Conservation (phyloP, 2,797 vertebrate genomes). For the Catharus ustulatus region DNA sequence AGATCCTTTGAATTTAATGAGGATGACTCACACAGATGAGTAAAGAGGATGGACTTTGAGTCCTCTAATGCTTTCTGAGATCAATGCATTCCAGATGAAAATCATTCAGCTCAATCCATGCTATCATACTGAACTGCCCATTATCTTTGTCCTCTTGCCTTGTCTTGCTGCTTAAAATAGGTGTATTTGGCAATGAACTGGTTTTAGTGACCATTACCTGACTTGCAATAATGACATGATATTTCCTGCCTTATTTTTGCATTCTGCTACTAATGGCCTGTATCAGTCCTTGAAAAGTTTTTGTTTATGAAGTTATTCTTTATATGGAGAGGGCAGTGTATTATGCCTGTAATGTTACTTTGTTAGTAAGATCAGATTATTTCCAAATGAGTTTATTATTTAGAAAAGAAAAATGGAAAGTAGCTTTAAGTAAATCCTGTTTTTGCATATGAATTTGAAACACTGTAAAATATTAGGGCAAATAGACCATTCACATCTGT, state of each 20-base stretch:
- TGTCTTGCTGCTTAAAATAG: slow-evolving; percentile 36
- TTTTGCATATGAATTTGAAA: background rate
- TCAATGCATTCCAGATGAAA: slow-evolving; percentile 70
- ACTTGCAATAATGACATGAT: slow-evolving; percentile 12
- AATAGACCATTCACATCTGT: background rate
- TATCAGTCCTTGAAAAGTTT: background rate
- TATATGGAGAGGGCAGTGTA: background rate
- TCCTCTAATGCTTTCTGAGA: slow-evolving; percentile 66
- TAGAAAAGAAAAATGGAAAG: background rate
- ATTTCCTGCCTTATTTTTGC: background rate
- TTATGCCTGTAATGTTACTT: background rate
- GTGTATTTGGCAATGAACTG: background rate
- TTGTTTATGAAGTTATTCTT: background rate
- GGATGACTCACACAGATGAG: slow-evolving; percentile 63
- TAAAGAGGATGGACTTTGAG: slow-evolving; percentile 56
- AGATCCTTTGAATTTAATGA: slow-evolving; percentile 70
- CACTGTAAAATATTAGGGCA: background rate
- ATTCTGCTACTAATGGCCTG: background rate
- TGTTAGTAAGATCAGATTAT: background rate
- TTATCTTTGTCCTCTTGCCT: slow-evolving; percentile 49
- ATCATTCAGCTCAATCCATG: slow-evolving; percentile 24
- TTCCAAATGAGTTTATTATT: background rate
- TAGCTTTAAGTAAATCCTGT: background rate
- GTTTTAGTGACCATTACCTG: slow-evolving; percentile 36
- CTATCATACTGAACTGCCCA: slow-evolving; percentile 21